phyloP scores from a whole-genome alignment of 1,140 invertebrate genomes.

The Neoseiulus cucumeris region DNA sequence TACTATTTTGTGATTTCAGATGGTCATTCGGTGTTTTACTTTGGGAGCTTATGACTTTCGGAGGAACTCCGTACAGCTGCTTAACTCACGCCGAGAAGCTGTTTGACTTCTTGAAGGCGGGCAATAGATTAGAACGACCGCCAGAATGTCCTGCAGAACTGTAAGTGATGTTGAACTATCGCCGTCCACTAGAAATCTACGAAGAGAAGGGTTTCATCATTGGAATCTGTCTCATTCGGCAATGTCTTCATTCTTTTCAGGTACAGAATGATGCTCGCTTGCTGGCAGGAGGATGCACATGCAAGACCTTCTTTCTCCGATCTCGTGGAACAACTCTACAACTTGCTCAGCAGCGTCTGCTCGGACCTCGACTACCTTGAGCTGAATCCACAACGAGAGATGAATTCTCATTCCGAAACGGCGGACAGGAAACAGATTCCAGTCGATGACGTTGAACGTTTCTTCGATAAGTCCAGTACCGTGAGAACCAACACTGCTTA shows the following conservation, averaged over 20 bases:
- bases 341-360: constrained; percentile 52
- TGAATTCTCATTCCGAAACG: too few species aligned
- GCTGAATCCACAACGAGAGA: not conserved
- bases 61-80: not conserved
- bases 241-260: constrained; percentile 27
- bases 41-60: not conserved
- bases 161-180: too few species aligned
- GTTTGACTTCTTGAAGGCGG: not conserved
- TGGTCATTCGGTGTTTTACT: not conserved
- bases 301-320: constrained; percentile 66
- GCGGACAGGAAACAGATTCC: not conserved
- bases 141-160: not conserved
- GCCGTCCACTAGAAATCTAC: too few species aligned
- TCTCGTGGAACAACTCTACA: constrained; percentile 67
- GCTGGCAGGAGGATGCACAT: constrained; percentile 72
- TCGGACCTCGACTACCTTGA: constrained; percentile 41
- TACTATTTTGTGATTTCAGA: not conserved
- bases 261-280: constrained; percentile 78
- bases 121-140: not conserved
- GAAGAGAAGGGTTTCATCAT: too few species aligned
- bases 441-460: not conserved
- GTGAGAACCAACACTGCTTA: not conserved
- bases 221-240: too few species aligned
- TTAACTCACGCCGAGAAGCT: not conserved
- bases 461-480: not conserved